These are phyloP conservation scores for Epizoanthus scotinus DNA, from an alignment of 92 coral and sea anemone genomes.

Conservation along the genomic window DNA sequence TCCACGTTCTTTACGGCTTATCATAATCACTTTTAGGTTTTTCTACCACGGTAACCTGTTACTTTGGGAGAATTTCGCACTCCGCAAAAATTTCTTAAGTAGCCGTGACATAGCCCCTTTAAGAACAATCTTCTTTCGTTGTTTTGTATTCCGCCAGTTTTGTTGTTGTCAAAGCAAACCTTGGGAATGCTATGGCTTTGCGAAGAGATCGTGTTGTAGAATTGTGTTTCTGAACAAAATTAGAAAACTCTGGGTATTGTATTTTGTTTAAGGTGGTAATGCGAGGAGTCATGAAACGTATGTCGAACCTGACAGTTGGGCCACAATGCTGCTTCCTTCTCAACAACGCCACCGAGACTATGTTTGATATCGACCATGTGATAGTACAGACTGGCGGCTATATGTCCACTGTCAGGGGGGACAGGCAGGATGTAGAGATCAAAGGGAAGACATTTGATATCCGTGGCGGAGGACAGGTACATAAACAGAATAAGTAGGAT, in stretches of 20 bases:
- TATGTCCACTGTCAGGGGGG: conserved; percentile 52
- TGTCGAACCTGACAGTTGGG: conserved; percentile 61
- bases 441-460: conserved; percentile 56
- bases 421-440: conserved; percentile 35
- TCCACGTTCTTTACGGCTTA: no score
- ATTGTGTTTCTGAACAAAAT: not conserved
- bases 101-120: no score
- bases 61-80: no score
- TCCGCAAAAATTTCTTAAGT: no score
- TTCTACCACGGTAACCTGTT: no score
- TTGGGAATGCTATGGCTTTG: not conserved
- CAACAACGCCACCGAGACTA: conserved; percentile 47
- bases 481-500: no score
- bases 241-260: not conserved
- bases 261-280: conserved; percentile 24
- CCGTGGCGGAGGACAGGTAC: conserved; percentile 71
- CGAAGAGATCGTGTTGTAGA: not conserved
- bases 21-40: no score
- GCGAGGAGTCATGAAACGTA: conserved; percentile 58
- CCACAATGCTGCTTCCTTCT: conserved; percentile 59
- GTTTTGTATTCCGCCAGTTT: no score
- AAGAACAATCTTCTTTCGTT: no score
- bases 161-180: no score
- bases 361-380: conserved; percentile 37
- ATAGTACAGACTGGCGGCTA: conserved; percentile 62